Evolutionary conservation across 1,140 invertebrate species (phyloP), one percentile per base, ranked within the genome.

Genomic region (Conus ventricosus): DNA sequence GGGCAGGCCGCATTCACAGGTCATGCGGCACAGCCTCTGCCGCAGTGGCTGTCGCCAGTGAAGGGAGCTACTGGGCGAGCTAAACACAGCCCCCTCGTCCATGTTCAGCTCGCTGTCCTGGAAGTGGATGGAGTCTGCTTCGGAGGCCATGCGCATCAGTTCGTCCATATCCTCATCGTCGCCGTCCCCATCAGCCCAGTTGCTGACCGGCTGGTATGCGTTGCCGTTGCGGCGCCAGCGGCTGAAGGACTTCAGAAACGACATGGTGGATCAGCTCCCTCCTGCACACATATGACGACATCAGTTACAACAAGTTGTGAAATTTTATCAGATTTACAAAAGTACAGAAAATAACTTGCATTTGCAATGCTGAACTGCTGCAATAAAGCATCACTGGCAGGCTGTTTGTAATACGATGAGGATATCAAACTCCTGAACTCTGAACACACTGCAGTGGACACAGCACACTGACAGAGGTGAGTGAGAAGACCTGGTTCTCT

Each of bases 101-200:
- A 83, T 6, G 27, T 84, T n/a, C 17, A 63, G 84, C 84, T 75
- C 57, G 17, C 83, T 53, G n/a, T 84, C 81, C 81, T 51, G 39
- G 6, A 51, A 39, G 6, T 53, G 76, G 25, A 60, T 27, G 60
- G 60, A 51, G 84, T 89, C 84, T 15, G 75, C 27, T 5, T 84
- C 89, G 1, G n/a, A 23, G n/a, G 89, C 89, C 89, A 89, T 89
- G 27, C 82, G 78, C 89, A 89, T 89, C 17, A 89, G 80, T 15
- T 89, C 89, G 57, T 84, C 82, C 53, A 55, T 55, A 53, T 39
- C 89, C 57, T 89, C 71, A n/a, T 20, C 20, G 25, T 84, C 82
- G 57, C 15, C 89, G 75, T 85, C 75, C 23, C 8, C 8, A 39
- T 88, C 84, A 78, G 83, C 86, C 57, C 71, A 27, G 63, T 90